phyloP scores from a whole-genome alignment of 1,140 invertebrate species.

The Helicoverpa zea region DNA sequence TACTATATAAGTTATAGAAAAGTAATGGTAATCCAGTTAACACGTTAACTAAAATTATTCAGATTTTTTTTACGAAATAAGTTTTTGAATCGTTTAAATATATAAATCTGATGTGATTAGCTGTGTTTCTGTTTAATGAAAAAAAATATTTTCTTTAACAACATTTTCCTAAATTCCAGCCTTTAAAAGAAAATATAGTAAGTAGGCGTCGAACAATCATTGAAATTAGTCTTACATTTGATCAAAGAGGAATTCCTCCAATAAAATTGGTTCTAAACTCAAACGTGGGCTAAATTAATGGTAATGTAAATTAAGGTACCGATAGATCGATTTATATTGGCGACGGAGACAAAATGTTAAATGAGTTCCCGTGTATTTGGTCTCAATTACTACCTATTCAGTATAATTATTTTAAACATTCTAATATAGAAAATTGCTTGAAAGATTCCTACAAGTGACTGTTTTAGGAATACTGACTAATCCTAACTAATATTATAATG shows the following conservation, averaged over 20 bases:
- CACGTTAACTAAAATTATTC: too few relatives aligned
- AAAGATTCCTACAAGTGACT: too few relatives aligned
- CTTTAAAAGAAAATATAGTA: not conserved
- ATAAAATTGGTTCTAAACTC: slow-evolving; percentile 5
- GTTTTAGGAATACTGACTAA: not conserved
- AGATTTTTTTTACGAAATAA: too few relatives aligned
- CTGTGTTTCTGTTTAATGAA: too few relatives aligned
- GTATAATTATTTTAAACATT: not conserved
- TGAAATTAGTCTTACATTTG: slow-evolving; percentile 5
- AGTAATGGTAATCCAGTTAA: too few relatives aligned
- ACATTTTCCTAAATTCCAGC: not conserved
- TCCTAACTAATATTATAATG: too few relatives aligned
- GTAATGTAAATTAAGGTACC: slow-evolving; percentile 35
- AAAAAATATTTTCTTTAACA: not conserved
- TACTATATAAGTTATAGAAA: too few relatives aligned
- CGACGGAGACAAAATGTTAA: slow-evolving; percentile 32
- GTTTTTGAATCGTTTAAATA: too few relatives aligned
- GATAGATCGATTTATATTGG: slow-evolving; percentile 37
- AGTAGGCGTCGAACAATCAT: slow-evolving; percentile 5
- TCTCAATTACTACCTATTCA: too few relatives aligned
- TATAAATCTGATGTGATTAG: too few relatives aligned
- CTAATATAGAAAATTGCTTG: not conserved
- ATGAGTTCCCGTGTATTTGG: slow-evolving; percentile 4
- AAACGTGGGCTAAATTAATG: slow-evolving; percentile 36
- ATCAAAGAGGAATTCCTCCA: slow-evolving; percentile 27